Conservation (phyloP, 2,888 invertebrate genomes). For the Ochropleura plecta region DNA sequence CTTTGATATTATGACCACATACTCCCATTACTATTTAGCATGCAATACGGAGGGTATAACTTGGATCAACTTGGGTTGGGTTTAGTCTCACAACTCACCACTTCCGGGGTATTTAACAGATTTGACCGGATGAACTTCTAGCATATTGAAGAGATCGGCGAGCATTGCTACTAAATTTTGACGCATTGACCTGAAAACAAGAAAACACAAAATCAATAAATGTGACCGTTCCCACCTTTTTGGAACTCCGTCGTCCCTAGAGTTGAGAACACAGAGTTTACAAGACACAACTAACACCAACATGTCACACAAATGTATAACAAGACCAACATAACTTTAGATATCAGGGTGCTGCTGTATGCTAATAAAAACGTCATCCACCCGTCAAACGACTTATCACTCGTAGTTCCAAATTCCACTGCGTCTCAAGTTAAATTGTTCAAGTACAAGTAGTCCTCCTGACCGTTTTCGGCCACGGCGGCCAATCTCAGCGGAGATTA, state of each 20-base stretch:
- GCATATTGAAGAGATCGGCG: slow-evolving; percentile 97
- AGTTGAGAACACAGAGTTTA: neutral
- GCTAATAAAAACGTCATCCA: neutral
- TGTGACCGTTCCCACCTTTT: neutral
- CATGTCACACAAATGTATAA: neutral
- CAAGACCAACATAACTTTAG: neutral
- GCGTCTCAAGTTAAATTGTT: neutral
- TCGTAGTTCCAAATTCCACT: neutral
- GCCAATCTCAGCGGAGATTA: too few species aligned
- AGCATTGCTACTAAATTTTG: slow-evolving; percentile 97
- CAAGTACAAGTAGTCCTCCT: neutral
- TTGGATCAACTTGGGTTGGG: slow-evolving; percentile 52
- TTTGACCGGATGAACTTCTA: slow-evolving; percentile 98
- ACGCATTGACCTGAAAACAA: slow-evolving; percentile 94
- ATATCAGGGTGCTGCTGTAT: neutral
- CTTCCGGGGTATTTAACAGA: slow-evolving; percentile 96
- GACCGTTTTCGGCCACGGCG: too few species aligned
- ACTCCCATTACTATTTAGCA: slow-evolving; percentile 88
- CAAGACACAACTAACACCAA: neutral
- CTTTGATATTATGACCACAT: slow-evolving; percentile 90
- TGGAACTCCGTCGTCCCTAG: neutral
- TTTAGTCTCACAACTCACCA: slow-evolving; percentile 79
- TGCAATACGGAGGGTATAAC: slow-evolving; percentile 78
- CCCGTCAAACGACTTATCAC: neutral
- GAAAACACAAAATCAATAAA: slow-evolving; percentile 12